A percentile compares a stretch with the other conserved stretches of the same genome.
Evolutionary conservation across 2,888 invertebrate genomes (phyloP).

Genomic region (Oasisia sp.): DNA sequence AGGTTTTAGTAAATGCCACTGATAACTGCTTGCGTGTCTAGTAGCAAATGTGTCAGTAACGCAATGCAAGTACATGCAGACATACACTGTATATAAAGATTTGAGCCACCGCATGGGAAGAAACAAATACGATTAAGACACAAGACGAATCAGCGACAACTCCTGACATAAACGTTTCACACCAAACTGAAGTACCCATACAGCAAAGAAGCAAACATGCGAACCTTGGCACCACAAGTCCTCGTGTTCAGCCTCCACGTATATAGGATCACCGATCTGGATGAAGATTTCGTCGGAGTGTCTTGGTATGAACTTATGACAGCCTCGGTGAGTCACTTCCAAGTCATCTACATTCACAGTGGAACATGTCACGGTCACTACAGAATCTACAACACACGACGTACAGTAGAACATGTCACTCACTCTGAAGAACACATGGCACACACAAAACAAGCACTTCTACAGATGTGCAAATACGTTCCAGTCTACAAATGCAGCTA

Average conservation of each 20-base stretch:
- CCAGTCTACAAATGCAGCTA: neutral
- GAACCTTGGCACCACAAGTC: conserved; percentile 77
- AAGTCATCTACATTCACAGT: conserved; percentile 75
- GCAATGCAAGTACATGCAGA: too few species aligned
- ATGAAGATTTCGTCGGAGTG: conserved; percentile 96
- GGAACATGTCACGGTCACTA: neutral
- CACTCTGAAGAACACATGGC: neutral
- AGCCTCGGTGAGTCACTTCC: conserved; percentile 93
- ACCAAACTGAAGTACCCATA: neutral
- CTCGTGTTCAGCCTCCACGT: conserved; percentile 86
- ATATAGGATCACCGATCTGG: conserved; percentile 96
- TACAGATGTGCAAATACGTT: neutral
- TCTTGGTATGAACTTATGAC: conserved; percentile 94
- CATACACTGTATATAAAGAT: too few species aligned
- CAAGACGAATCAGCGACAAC: too few species aligned
- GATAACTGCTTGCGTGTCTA: too few species aligned
- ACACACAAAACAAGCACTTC: neutral
- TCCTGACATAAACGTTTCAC: neutral
- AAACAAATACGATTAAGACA: too few species aligned
- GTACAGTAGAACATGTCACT: neutral
- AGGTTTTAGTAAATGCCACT: too few species aligned
- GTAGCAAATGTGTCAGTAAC: too few species aligned
- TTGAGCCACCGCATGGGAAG: too few species aligned
- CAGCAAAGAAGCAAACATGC: neutral
- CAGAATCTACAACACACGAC: conserved; percentile 13